Percentiles rank a stretch among this genome's conserved stretches.
phyloP scores from a whole-genome alignment of 2,888 invertebrate species.

The Orthonevra nobilis region DNA sequence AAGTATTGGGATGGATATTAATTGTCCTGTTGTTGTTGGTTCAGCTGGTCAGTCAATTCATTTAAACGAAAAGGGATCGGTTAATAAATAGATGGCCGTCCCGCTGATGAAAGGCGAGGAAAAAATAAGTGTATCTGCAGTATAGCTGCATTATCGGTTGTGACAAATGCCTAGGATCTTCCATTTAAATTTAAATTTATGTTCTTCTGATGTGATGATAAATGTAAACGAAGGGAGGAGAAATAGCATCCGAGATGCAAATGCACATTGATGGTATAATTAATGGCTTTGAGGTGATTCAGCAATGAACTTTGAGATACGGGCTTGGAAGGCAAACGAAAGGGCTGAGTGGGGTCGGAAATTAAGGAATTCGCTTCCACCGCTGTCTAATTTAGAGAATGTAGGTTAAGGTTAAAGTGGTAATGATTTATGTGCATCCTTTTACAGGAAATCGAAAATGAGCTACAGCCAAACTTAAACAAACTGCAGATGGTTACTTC shows the following conservation, averaged over 20 bases:
- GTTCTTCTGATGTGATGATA: conserved; percentile 29
- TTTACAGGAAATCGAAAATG: no score
- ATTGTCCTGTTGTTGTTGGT: conserved; percentile 56
- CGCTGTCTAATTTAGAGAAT: no score
- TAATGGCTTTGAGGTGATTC: conserved; percentile 30
- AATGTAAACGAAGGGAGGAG: not conserved
- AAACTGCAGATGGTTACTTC: no score
- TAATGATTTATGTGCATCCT: no score
- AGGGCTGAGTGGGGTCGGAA: no score
- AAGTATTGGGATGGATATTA: conserved; percentile 48
- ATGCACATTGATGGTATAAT: conserved; percentile 1
- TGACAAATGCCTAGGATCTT: conserved; percentile 51
- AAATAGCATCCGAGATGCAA: conserved; percentile 11
- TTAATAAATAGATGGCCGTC: conserved; percentile 55
- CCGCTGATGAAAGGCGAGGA: not conserved
- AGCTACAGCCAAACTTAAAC: no score
- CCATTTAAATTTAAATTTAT: conserved; percentile 59
- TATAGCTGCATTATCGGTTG: conserved; percentile 22
- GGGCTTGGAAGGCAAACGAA: conserved; percentile 1
- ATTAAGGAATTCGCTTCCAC: no score
- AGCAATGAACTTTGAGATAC: conserved; percentile 11
- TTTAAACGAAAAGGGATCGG: conserved; percentile 62
- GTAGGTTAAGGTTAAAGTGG: no score
- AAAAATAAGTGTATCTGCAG: conserved; percentile 22
- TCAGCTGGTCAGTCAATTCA: conserved; percentile 62